These are phyloP conservation scores for Protobothrops mucrosquamatus DNA, from an alignment of 2,113 vertebrate species.

Conservation along the genomic window DNA sequence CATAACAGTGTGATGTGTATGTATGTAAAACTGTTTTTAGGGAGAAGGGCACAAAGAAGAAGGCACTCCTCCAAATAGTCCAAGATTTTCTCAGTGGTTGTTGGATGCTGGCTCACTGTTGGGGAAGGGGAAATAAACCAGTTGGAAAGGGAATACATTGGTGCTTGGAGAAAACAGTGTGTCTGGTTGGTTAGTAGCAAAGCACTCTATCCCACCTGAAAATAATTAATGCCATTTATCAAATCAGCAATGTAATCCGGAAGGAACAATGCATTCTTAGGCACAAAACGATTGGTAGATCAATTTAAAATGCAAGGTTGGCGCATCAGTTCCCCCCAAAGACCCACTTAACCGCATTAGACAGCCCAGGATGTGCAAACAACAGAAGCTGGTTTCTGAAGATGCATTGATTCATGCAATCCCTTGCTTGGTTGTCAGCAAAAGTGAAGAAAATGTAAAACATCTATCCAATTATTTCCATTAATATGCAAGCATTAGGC, in stretches of 20 bases:
- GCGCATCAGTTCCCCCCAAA: constrained; percentile 39
- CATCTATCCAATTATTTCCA: constrained; percentile 89
- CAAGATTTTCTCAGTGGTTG: background rate
- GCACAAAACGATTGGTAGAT: background rate
- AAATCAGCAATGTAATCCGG: constrained; percentile 14
- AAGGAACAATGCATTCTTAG: constrained; percentile 1
- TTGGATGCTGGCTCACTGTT: too few relatives aligned
- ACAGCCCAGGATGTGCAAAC: constrained; percentile 66
- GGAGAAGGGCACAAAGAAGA: background rate
- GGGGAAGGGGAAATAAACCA: background rate
- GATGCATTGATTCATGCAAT: constrained; percentile 66
- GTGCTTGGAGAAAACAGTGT: background rate
- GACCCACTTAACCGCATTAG: constrained; percentile 55
- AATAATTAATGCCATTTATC: background rate
- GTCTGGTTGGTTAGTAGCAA: background rate
- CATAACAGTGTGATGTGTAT: background rate
- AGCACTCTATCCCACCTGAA: background rate
- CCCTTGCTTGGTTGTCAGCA: constrained; percentile 69
- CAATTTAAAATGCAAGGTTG: constrained; percentile 15
- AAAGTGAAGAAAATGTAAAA: constrained; percentile 77
- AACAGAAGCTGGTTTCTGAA: constrained; percentile 61
- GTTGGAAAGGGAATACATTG: background rate
- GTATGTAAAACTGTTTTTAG: background rate
- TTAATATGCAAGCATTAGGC: constrained; percentile 84
- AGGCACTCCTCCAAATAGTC: background rate